Conservation (phyloP, 1,140 invertebrate genomes). For the Eumeta japonica region DNA sequence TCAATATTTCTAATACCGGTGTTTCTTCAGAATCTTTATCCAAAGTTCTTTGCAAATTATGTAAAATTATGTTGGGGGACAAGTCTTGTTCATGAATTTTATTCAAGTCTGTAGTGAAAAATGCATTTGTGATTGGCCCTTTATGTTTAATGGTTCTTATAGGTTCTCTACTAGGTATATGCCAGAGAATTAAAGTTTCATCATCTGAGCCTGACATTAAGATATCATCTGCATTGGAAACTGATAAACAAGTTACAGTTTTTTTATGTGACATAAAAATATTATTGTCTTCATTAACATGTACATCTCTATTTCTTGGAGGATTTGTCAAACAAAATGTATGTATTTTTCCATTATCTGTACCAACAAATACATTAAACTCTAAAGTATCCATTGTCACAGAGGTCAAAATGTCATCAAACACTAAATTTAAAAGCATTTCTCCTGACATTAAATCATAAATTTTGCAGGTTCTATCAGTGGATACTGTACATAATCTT, state of each 20-base stretch:
- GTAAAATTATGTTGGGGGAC: conserved; percentile 30
- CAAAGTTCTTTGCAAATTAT: conserved; percentile 37
- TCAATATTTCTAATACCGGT: no score
- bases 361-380: conserved; percentile 72
- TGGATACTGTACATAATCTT: conserved; percentile 72
- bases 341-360: conserved; percentile 67
- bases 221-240: conserved; percentile 67
- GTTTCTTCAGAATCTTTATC: no score
- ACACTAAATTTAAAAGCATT: conserved; percentile 71
- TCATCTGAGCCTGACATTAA: conserved; percentile 76
- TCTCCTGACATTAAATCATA: conserved; percentile 71
- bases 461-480: conserved; percentile 80
- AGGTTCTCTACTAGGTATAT: conserved; percentile 72
- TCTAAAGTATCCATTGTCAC: conserved; percentile 72
- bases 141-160: conserved; percentile 69
- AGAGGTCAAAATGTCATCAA: conserved; percentile 68
- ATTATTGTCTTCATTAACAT: conserved; percentile 57
- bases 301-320: conserved; percentile 66
- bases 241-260: conserved; percentile 67
- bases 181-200: conserved; percentile 74
- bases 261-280: conserved; percentile 66
- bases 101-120: conserved; percentile 48
- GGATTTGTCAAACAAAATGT: conserved; percentile 66
- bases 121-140: conserved; percentile 70
- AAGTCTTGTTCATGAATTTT: conserved; percentile 43